These are phyloP conservation scores for Luffia ferchaultella DNA, from an alignment of 2,888 invertebrate genomes.

Conservation along the genomic window DNA sequence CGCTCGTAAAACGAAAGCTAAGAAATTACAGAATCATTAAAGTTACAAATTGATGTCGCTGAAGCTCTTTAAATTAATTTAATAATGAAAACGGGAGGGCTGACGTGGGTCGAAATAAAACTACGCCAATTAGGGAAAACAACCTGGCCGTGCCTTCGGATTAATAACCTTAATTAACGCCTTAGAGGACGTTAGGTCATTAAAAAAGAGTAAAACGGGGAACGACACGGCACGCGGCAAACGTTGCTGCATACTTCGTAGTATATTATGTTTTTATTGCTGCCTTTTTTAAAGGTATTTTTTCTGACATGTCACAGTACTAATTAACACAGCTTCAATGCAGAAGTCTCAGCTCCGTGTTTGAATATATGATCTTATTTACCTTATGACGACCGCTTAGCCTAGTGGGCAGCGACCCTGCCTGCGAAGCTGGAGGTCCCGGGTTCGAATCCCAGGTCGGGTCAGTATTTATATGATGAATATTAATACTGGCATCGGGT, in stretches of 20 bases:
- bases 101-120: constrained; percentile 47
- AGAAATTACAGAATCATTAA: not conserved
- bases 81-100: constrained; percentile 40
- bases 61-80: constrained; percentile 18
- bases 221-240: constrained; percentile 4
- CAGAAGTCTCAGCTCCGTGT: not conserved
- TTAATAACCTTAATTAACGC: constrained; percentile 62
- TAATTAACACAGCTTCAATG: not conserved
- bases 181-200: constrained; percentile 21
- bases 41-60: not conserved
- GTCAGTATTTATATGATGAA: too few relatives aligned
- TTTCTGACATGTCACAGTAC: not conserved
- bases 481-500: too few relatives aligned
- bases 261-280: not conserved
- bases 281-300: not conserved
- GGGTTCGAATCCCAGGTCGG: too few relatives aligned
- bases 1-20: not conserved
- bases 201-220: constrained; percentile 6
- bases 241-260: not conserved
- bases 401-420: too few relatives aligned
- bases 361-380: not conserved
- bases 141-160: constrained; percentile 53
- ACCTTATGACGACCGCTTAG: too few relatives aligned
- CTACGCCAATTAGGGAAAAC: constrained; percentile 58
- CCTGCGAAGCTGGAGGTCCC: not conserved